Conservation (phyloP, 2,113 vertebrate genomes). For the Cyphomyrus plagiostoma region DNA sequence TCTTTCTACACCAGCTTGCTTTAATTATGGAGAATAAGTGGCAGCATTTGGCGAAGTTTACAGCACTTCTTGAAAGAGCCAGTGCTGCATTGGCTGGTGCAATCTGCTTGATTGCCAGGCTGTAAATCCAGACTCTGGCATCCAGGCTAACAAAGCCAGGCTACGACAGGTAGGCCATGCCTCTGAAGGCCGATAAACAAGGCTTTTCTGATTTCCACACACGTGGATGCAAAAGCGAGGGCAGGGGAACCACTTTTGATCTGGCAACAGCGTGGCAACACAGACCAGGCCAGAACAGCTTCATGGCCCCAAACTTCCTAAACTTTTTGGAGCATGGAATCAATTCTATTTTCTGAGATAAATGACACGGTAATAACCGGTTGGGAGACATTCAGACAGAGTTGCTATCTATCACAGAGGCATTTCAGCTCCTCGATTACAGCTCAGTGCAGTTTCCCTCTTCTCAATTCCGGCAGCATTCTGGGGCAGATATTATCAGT, state of each 20-base stretch:
- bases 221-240: slow-evolving; percentile 25
- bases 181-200: slow-evolving; percentile 41
- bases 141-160: slow-evolving; percentile 48
- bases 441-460: not conserved
- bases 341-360: not conserved
- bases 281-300: not conserved
- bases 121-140: slow-evolving; percentile 56
- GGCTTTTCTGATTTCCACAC: slow-evolving; percentile 31
- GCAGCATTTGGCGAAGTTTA: slow-evolving; percentile 70
- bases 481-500: slow-evolving; percentile 1
- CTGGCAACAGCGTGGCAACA: not conserved
- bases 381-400: slow-evolving; percentile 1
- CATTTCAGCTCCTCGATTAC: not conserved
- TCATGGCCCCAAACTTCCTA: not conserved
- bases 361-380: slow-evolving; percentile 15
- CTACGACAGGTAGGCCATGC: slow-evolving; percentile 32
- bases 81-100: slow-evolving; percentile 49
- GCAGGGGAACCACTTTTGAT: slow-evolving; percentile 16
- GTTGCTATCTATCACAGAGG: not conserved
- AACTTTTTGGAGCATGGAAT: not conserved
- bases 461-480: not conserved
- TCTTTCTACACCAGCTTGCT: slow-evolving; percentile 63
- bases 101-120: slow-evolving; percentile 56
- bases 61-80: slow-evolving; percentile 59
- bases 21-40: slow-evolving; percentile 73